Evolutionary conservation across 1,140 invertebrate species (phyloP), one percentile per base, ranked within the genome.

Genomic region (Kradibia gibbosae): DNA sequence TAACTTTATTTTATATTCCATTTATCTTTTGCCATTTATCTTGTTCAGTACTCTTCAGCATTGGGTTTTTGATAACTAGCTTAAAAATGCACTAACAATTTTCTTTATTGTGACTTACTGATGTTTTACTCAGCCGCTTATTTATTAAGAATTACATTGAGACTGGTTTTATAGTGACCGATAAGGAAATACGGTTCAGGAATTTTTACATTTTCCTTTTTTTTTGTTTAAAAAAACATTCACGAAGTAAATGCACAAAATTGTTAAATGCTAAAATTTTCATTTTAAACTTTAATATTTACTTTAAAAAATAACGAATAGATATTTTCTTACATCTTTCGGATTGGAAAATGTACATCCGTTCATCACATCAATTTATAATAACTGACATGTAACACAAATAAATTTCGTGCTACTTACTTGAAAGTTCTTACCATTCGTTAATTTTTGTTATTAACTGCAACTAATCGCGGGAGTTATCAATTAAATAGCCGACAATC

Each of bases 111-210:
- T 15, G 25, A 13, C 20, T 39, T 72, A 4, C 34, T 42, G 42
- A 11, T 36, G 70, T 48, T 72, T 48, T 31, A 67, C 17, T 78
- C 22, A 1, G 22, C 15, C 13, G 62, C 28, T n/a, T 71, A 71
- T 78, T 60, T 48, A 78, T 78, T 28, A 22, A 36, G 42, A 78
- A 71, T 78, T 78, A 60, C 48, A 78, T 71, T 4, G 65, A 78
- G 65, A 78, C 65, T 71, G 65, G 65, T 78, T 78, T 67, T 78
- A 67, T 36, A 28, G 62, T 28, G 20, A 31, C 3, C 55, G 55
- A 77, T 65, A 76, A 65, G 55, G 17, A 76, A 76, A 76, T 25
- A 28, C 53, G 36, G 34, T 65, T 77, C 28, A 28, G 62, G 36
- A 31, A 31, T 45, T 10, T 67, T 50, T 50, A 45, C 34, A 62